phyloP scores from a whole-genome alignment of 2,797 vertebrate species.

The Gambelia wislizenii region DNA sequence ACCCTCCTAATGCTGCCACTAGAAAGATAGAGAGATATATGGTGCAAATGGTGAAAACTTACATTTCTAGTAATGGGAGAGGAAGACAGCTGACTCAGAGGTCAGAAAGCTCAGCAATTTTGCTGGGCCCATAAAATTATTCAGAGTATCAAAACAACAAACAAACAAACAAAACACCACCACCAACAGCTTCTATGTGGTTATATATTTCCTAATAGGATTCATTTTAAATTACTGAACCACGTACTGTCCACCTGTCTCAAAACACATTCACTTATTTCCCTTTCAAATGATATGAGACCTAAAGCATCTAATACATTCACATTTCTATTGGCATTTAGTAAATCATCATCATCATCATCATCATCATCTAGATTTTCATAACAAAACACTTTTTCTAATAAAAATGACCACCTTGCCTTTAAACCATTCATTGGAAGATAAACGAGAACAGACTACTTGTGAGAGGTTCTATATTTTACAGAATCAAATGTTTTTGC shows the following conservation, averaged over 20 bases:
- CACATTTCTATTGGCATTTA: not conserved
- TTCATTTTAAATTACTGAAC: not conserved
- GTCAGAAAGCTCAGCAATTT: not conserved
- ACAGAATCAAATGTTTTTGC: slow-evolving; percentile 46
- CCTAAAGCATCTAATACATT: not conserved
- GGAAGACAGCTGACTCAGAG: not conserved
- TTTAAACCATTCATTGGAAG: not conserved
- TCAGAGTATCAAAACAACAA: not conserved
- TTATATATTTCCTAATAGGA: not conserved
- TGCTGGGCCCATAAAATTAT: not conserved
- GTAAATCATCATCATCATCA: not conserved
- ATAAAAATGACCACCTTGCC: slow-evolving; percentile 2
- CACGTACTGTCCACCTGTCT: not conserved
- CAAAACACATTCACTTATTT: slow-evolving; percentile 3
- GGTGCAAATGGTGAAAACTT: not conserved
- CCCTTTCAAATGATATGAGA: slow-evolving; percentile 27
- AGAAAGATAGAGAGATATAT: too few relatives aligned
- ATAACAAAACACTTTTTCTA: not conserved
- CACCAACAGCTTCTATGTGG: not conserved
- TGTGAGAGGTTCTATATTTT: slow-evolving; percentile 22
- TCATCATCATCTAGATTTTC: not conserved
- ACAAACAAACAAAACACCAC: too few relatives aligned
- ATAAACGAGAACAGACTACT: slow-evolving; percentile 21
- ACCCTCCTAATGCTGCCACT: too few relatives aligned
- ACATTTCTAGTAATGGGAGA: not conserved